Conservation (phyloP, 2,888 invertebrate genomes). For the Caenorhabditis macrosperma region DNA sequence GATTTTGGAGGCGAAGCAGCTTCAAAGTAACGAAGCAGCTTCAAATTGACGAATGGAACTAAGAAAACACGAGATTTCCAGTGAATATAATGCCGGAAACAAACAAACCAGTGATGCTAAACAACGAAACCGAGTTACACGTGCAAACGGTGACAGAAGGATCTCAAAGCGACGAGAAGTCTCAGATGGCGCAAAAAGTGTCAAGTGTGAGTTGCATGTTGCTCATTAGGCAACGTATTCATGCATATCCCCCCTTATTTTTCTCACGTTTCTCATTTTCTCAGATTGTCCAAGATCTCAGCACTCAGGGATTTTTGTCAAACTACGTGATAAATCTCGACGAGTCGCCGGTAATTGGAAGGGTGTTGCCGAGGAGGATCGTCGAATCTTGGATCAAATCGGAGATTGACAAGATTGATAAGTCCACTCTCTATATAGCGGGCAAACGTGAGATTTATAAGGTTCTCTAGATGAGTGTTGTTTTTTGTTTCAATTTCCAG, state of each 20-base stretch:
- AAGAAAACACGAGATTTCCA: slow-evolving; percentile 22
- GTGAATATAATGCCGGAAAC: slow-evolving; percentile 66
- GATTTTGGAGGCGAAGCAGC: no score
- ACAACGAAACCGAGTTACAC: slow-evolving; percentile 66
- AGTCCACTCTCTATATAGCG: slow-evolving; percentile 37
- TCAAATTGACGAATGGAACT: no score
- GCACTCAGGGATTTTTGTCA: slow-evolving; percentile 41
- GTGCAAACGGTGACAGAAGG: slow-evolving; percentile 58
- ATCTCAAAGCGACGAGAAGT: slow-evolving; percentile 38
- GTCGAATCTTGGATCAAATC: slow-evolving; percentile 51
- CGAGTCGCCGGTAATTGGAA: slow-evolving; percentile 5
- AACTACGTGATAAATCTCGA: slow-evolving; percentile 49
- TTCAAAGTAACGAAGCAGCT: no score
- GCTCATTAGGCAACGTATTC: slow-evolving; percentile 3
- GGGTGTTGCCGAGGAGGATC: slow-evolving; percentile 52
- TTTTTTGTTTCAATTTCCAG: slow-evolving; percentile 29
- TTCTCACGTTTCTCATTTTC: not conserved
- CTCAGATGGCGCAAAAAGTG: slow-evolving; percentile 33
- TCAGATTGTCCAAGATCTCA: slow-evolving; percentile 51
- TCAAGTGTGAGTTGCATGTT: slow-evolving; percentile 24
- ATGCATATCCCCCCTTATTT: not conserved
- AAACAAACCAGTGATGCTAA: slow-evolving; percentile 56
- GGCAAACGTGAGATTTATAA: slow-evolving; percentile 32
- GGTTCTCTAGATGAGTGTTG: not conserved
- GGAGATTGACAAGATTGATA: slow-evolving; percentile 35